Evolutionary conservation across 2,888 invertebrate species (phyloP).

Genomic region (Hyposoter dolosus): DNA sequence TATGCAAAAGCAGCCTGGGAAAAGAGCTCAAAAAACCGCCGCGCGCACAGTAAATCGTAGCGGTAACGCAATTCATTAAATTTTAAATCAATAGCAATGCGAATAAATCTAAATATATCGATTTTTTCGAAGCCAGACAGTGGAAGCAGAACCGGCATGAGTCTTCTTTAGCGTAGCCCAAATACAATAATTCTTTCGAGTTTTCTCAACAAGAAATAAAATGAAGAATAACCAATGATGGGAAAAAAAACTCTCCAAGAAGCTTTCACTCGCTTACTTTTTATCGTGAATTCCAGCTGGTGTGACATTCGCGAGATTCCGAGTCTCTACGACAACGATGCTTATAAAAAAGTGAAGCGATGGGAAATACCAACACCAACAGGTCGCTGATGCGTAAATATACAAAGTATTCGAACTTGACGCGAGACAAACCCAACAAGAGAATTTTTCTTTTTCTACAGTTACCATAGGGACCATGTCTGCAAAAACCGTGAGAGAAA

Average conservation of each 20-base stretch:
- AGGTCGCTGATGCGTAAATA: slow-evolving; percentile 5
- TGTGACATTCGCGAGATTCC: slow-evolving; percentile 22
- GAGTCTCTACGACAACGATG: neutral
- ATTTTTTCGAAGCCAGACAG: neutral
- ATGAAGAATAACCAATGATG: neutral
- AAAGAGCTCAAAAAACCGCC: slow-evolving; percentile 1
- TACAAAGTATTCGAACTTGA: neutral
- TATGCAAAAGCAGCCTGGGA: slow-evolving; percentile 37
- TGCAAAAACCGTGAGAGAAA: neutral
- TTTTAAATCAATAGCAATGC: slow-evolving; percentile 29
- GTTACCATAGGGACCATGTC: neutral
- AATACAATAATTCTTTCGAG: neutral
- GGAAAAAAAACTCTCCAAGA: neutral
- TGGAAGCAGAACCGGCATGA: neutral
- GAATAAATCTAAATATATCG: slow-evolving; percentile 10
- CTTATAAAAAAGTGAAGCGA: neutral
- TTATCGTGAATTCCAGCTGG: neutral
- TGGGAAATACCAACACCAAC: slow-evolving; percentile 7
- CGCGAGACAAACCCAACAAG: neutral
- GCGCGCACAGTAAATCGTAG: slow-evolving; percentile 13
- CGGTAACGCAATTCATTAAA: slow-evolving; percentile 27
- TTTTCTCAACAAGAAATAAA: neutral
- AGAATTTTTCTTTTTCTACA: neutral
- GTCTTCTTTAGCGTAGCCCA: neutral
- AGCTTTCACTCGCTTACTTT: neutral